phyloP scores from a whole-genome alignment of 53 echinoderm and acorn worm species.

The Patiria pectinifera region DNA sequence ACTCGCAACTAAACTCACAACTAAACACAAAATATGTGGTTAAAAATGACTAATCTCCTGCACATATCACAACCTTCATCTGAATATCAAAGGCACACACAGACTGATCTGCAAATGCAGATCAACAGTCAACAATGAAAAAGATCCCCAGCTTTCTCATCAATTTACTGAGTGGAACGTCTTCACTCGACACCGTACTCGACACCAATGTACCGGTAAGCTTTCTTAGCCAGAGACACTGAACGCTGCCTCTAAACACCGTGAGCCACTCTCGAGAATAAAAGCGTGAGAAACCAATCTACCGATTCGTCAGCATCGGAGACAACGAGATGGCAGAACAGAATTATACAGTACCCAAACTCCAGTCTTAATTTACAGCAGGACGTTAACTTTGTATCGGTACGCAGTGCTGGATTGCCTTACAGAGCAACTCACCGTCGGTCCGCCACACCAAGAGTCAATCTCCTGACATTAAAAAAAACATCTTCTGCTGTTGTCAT shows the following conservation, averaged over 20 bases:
- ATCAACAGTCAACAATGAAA: neutral
- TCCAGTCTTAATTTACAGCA: neutral
- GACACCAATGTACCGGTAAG: neutral
- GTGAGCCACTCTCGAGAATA: neutral
- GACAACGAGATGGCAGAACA: neutral
- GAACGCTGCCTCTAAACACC: neutral
- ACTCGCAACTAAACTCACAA: no score
- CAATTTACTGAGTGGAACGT: neutral
- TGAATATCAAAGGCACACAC: neutral
- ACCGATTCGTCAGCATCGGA: neutral
- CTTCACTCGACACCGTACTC: neutral
- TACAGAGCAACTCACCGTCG: neutral
- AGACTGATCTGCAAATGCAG: neutral
- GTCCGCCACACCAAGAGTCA: neutral
- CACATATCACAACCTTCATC: neutral
- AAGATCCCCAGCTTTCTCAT: neutral
- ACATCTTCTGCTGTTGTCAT: conserved; percentile 8
- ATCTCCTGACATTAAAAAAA: neutral
- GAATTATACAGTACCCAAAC: neutral
- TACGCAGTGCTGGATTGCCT: neutral
- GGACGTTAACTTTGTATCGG: neutral
- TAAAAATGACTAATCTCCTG: no score
- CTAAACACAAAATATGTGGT: no score
- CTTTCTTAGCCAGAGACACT: neutral
- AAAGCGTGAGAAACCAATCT: neutral